These are phyloP conservation scores for Rotaria socialis DNA, from an alignment of 2,888 invertebrate species.

Conservation along the genomic window DNA sequence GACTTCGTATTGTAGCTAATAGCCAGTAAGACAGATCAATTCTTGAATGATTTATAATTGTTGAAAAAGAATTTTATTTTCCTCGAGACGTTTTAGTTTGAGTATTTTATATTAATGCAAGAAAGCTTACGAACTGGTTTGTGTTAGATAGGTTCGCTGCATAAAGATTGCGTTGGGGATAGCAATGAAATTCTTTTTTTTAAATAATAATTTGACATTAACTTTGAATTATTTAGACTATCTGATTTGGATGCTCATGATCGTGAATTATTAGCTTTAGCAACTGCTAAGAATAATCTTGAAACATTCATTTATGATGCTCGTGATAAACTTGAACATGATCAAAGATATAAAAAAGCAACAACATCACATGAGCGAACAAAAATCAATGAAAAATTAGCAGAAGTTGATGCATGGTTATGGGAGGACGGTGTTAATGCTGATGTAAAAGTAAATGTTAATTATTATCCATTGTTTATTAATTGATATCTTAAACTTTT, in stretches of 20 bases:
- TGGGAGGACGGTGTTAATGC: slow-evolving; percentile 38
- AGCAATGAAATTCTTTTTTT: too few species aligned
- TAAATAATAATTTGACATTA: too few species aligned
- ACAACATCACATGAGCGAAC: slow-evolving; percentile 73
- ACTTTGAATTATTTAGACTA: background rate
- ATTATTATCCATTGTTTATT: too few species aligned
- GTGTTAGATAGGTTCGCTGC: too few species aligned
- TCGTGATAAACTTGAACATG: slow-evolving; percentile 73
- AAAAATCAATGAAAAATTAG: slow-evolving; percentile 67
- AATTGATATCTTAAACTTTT: background rate
- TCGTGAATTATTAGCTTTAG: slow-evolving; percentile 66
- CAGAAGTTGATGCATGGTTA: slow-evolving; percentile 72
- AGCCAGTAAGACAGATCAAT: too few species aligned
- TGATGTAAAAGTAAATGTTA: slow-evolving; percentile 28
- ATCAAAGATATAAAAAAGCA: slow-evolving; percentile 71
- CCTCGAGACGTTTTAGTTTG: too few species aligned
- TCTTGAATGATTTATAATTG: too few species aligned
- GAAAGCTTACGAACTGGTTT: too few species aligned
- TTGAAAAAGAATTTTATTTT: too few species aligned
- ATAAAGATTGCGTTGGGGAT: too few species aligned
- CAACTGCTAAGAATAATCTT: slow-evolving; percentile 80
- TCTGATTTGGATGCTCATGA: slow-evolving; percentile 18
- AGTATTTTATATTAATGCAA: too few species aligned
- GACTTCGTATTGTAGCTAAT: too few species aligned
- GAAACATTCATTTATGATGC: slow-evolving; percentile 89